Evolutionary conservation across 1,140 invertebrate genomes (phyloP).

Genomic region (Drosophila punjabiensis): DNA sequence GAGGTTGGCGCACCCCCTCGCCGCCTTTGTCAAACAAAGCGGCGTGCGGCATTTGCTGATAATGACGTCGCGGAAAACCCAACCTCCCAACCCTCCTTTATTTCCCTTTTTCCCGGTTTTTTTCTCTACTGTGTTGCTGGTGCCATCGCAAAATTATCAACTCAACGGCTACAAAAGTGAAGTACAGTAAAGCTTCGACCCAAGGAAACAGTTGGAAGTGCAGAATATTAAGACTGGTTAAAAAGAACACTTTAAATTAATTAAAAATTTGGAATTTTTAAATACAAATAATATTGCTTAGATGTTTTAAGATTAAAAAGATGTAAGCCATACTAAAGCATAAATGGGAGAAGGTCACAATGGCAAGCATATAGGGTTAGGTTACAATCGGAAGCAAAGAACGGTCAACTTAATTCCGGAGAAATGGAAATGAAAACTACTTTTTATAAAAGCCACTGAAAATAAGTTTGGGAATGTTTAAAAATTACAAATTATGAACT

Average conservation of each 20-base stretch:
- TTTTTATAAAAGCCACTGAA: neutral
- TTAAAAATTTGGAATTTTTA: rapidly evolving
- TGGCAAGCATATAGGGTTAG: neutral
- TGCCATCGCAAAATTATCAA: constrained; percentile 73
- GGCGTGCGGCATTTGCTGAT: constrained; percentile 63
- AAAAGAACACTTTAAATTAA: neutral
- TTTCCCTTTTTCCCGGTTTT: neutral
- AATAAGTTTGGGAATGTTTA: neutral
- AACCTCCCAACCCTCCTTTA: neutral
- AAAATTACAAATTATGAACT: neutral
- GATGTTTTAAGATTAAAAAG: neutral
- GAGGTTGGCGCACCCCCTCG: neutral
- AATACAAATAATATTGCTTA: neutral
- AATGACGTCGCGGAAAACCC: constrained; percentile 48
- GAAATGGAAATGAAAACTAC: neutral
- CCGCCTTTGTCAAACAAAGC: constrained; percentile 68
- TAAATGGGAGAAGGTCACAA: neutral
- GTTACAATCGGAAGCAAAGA: neutral
- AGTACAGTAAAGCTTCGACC: neutral
- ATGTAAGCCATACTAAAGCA: too few species aligned
- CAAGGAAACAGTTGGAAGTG: neutral
- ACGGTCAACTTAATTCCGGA: neutral
- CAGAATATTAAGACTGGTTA: neutral
- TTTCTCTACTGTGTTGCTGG: constrained; percentile 20
- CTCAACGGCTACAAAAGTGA: constrained; percentile 45